Percentiles rank a stretch among this genome's conserved stretches.
phyloP scores from a whole-genome alignment of 2,113 vertebrate genomes.

The Donacobius atricapilla region DNA sequence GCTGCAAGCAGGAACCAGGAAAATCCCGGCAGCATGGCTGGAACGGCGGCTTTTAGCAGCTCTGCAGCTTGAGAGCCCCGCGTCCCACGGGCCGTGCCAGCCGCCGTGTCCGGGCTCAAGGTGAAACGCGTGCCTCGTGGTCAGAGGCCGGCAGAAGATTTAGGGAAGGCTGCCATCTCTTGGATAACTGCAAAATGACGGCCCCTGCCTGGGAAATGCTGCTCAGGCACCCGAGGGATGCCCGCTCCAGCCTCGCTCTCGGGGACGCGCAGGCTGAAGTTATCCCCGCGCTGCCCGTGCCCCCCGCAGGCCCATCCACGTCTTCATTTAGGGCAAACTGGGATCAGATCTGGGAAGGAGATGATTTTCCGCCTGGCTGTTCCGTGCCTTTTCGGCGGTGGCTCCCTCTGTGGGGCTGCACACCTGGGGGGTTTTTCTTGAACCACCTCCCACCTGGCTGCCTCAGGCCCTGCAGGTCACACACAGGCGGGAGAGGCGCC shows the following conservation, averaged over 20 bases:
- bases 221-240: fast-evolving
- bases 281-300: neutral
- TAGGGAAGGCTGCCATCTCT: conserved; percentile 64
- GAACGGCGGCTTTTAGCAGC: neutral
- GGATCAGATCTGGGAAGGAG: neutral
- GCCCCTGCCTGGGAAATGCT: neutral
- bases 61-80: neutral
- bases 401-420: neutral
- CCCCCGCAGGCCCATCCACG: neutral
- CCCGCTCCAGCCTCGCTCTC: neutral
- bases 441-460: neutral
- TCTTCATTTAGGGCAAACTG: neutral
- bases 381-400: neutral
- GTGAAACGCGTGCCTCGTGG: fast-evolving
- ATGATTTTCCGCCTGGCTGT: neutral
- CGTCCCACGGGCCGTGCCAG: no score
- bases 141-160: neutral
- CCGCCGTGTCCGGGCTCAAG: neutral
- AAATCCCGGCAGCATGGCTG: fast-evolving
- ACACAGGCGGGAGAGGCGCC: neutral
- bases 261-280: fast-evolving
- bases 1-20: neutral
- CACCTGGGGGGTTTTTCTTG: neutral
- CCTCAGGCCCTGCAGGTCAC: neutral
- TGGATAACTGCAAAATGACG: conserved; percentile 26